Conservation (phyloP, 1,140 invertebrate genomes). For the Bombus sylvicola region DNA sequence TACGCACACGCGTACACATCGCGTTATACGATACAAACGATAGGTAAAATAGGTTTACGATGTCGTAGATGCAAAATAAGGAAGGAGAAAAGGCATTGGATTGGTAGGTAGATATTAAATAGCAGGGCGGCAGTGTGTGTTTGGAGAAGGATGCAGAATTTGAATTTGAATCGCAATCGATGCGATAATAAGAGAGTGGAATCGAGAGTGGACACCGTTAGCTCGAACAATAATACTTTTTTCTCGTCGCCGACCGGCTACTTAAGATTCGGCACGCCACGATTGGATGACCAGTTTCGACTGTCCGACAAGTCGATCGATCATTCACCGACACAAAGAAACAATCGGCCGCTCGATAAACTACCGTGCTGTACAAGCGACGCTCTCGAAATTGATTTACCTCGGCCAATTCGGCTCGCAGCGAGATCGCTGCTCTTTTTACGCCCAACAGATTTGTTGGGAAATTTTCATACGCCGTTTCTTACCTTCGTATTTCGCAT, state of each 20-base stretch:
- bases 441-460: background rate
- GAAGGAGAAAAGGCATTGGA: too few relatives aligned
- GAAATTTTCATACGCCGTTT: conserved; percentile 11
- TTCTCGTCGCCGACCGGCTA: conserved; percentile 43
- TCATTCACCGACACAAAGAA: conserved; percentile 68
- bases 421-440: background rate
- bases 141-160: background rate
- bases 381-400: conserved; percentile 45
- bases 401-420: conserved; percentile 23
- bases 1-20: too few relatives aligned
- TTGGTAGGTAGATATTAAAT: too few relatives aligned
- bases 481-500: background rate
- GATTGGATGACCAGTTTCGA: conserved; percentile 63
- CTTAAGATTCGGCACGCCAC: conserved; percentile 69
- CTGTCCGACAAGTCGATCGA: conserved; percentile 67
- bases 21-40: too few relatives aligned
- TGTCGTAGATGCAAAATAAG: too few relatives aligned
- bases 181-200: conserved; percentile 53
- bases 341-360: conserved; percentile 63
- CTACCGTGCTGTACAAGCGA: conserved; percentile 34
- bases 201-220: conserved; percentile 52
- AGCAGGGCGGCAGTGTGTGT: background rate
- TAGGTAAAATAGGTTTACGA: too few relatives aligned
- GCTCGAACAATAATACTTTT: conserved; percentile 1
- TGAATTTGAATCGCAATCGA: conserved; percentile 40